Evolutionary conservation across 2,888 invertebrate genomes (phyloP).

Genomic region (Zootermopsis nevadensis): DNA sequence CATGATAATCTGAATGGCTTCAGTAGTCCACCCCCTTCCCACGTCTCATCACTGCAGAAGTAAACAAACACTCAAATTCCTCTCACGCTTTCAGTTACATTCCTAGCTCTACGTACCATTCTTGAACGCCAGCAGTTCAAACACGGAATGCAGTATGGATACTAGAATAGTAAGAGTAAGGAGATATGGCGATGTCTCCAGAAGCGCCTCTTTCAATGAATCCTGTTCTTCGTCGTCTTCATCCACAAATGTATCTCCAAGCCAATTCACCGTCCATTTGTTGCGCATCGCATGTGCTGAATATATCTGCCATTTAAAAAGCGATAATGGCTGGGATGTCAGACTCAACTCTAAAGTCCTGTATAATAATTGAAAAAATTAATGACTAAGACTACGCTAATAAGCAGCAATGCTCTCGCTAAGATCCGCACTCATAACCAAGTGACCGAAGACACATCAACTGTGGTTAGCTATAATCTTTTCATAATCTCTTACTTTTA

Average conservation of each 20-base stretch:
- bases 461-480: too few species aligned
- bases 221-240: conserved; percentile 91
- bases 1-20: too few species aligned
- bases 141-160: conserved; percentile 95
- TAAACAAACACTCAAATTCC: too few species aligned
- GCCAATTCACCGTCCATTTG: conserved; percentile 76
- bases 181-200: conserved; percentile 97
- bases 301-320: conserved; percentile 99
- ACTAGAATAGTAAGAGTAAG: conserved; percentile 91
- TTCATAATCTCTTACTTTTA: too few species aligned
- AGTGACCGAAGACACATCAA: too few species aligned
- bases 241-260: conserved; percentile 77
- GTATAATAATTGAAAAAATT: conserved; percentile 4
- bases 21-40: too few species aligned
- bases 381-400: too few species aligned
- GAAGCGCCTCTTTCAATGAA: conserved; percentile 89
- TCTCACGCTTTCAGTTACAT: background rate
- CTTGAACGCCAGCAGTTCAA: conserved; percentile 98
- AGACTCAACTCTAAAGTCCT: conserved; percentile 73
- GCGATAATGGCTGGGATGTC: conserved; percentile 89
- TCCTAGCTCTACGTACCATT: conserved; percentile 75
- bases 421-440: too few species aligned
- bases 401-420: too few species aligned
- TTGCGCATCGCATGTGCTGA: conserved; percentile 95
- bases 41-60: too few species aligned